Base-by-base conservation (phyloP, 2,797 vertebrate species). In the Oryzias dopingdopingensis region DNA sequence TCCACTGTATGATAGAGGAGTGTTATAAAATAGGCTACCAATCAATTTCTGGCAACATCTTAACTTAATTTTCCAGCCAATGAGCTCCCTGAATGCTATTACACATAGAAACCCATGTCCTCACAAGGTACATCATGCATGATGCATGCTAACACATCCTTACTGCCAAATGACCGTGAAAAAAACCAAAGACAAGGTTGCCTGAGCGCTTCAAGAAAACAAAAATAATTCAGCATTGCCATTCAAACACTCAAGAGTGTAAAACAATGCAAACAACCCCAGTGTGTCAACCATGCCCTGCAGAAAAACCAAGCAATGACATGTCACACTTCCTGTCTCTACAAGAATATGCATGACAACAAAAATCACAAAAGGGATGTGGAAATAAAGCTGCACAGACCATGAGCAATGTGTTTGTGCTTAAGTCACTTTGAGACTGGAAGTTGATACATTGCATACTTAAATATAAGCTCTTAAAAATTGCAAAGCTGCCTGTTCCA, bases 281-380 rank as follows among this genome's bases (percentile, higher is more conserved):
- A 51, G 59, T 53, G 44, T 49, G 84, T 83, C 80, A 76, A 74
- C 60, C 59, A 44, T 69, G 60, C 72, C 86, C 79, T 26, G 69
- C 45, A 79, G 86, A 55, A 29, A 62, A 77, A 63, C 14, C 69
- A 76, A 77, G 73, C 70, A 67, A 56, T 67, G 70, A 72, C 74
- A 74, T 57, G 49, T 63, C 59, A 41, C 49, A 54, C 60, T 59
- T 65, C 44, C 59, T 66, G 65, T 24, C 60, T 23, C 4, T 56
- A 58, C 15, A 62, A 59, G 61, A 41, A 48, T 41, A 57, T 29
- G 15, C 42, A 62, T 4, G 15, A 4, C 37, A 13, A 24, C 8
- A 48, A 64, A 54, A 2, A 7, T 20, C 18, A 67, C 64, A 64
- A 55, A n/a, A 66, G 18, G 15, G 7, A 24, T 50, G 22, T 48